Evolutionary conservation across 2,888 invertebrate genomes (phyloP).

Genomic region (Cataglyphis livida): DNA sequence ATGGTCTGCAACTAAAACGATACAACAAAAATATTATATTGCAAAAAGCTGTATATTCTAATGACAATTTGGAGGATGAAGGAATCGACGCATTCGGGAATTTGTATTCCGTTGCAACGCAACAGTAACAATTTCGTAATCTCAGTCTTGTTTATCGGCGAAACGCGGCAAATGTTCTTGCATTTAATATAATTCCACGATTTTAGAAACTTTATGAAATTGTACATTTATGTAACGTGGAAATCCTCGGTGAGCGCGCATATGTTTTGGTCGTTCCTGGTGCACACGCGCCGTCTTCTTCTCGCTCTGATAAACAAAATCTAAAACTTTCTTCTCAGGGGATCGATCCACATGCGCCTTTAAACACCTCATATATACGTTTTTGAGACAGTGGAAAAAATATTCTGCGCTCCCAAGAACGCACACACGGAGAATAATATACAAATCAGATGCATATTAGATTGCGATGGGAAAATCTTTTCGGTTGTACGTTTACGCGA

Average conservation of each 20-base stretch:
- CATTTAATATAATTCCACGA: slow-evolving; percentile 17
- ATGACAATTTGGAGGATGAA: neutral
- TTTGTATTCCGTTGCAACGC: neutral
- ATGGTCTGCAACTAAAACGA: neutral
- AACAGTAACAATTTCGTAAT: slow-evolving; percentile 20
- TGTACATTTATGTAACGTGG: slow-evolving; percentile 46
- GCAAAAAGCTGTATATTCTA: neutral
- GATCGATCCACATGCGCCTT: neutral
- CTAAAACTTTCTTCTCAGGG: slow-evolving; percentile 47
- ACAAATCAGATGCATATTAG: no score
- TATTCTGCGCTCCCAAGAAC: no score
- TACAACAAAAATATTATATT: neutral
- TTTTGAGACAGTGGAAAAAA: neutral
- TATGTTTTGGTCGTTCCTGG: neutral
- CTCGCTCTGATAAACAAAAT: slow-evolving; percentile 64
- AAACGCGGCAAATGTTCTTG: neutral
- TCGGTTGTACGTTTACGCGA: neutral
- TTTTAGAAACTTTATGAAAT: slow-evolving; percentile 66
- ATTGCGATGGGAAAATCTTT: neutral
- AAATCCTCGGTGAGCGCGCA: slow-evolving; percentile 24
- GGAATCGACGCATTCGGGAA: neutral
- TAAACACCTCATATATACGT: neutral
- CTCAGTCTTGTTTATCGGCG: neutral
- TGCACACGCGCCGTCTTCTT: slow-evolving; percentile 37
- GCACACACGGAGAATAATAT: neutral